Conservation (phyloP, 2,113 vertebrate genomes). For the Formicarius rufipectus region DNA sequence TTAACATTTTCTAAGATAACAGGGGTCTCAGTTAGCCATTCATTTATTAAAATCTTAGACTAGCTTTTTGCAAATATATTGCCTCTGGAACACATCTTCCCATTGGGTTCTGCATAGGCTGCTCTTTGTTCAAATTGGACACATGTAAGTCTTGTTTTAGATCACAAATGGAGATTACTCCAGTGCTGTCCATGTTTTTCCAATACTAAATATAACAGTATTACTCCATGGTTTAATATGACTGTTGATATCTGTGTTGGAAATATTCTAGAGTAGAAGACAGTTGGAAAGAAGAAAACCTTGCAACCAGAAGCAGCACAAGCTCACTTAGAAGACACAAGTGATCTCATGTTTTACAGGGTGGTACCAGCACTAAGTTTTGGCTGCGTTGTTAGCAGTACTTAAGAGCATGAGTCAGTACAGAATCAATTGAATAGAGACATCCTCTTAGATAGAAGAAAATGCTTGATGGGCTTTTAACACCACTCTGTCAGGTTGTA, state of each 20-base stretch:
- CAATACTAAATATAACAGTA: neutral
- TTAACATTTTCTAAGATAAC: neutral
- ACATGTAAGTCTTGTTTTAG: neutral
- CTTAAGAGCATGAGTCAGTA: neutral
- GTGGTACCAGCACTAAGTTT: neutral
- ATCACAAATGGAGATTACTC: neutral
- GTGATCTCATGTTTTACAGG: neutral
- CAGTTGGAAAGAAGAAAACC: neutral
- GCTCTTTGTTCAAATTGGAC: neutral
- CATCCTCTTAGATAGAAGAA: neutral
- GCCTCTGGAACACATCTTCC: neutral
- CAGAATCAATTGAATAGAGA: neutral
- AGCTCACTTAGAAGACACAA: neutral
- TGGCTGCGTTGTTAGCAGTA: neutral
- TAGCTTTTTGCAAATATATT: conserved; percentile 15
- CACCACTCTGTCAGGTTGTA: neutral
- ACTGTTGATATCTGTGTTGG: neutral
- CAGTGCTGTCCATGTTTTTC: neutral
- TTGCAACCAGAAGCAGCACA: neutral
- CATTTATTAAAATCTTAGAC: conserved; percentile 9
- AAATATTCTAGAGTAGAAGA: neutral
- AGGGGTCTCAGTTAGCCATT: neutral
- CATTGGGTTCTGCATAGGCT: rapidly evolving
- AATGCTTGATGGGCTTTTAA: neutral
- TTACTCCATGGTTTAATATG: neutral